A percentile compares a stretch with the other conserved stretches of the same genome.
Conservation (phyloP, 2,113 vertebrate species). For the Dicaeum eximium region DNA sequence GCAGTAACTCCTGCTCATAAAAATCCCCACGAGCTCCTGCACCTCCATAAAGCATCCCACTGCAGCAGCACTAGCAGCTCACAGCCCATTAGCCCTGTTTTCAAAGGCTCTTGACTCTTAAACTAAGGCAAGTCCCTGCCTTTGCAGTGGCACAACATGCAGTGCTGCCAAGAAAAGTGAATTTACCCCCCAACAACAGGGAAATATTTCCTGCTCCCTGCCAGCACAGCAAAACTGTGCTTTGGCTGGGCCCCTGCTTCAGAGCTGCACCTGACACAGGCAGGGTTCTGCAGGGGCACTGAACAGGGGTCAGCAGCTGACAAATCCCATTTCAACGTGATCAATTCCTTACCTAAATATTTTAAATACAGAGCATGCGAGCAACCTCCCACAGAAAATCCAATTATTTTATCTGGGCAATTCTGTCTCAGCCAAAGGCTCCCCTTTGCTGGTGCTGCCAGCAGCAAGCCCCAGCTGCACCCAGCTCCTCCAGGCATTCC, state of each 20-base stretch:
- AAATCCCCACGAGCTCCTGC: not conserved
- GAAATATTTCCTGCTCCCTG: not conserved
- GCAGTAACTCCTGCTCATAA: not conserved
- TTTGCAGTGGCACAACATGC: not conserved
- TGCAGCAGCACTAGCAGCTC: not conserved
- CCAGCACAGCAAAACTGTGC: not conserved
- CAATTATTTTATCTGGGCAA: not conserved
- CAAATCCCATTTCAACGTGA: rapidly evolving
- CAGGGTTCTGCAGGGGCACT: not conserved
- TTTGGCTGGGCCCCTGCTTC: not conserved
- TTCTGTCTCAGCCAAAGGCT: not conserved
- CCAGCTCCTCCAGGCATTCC: not conserved
- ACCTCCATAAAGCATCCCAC: not conserved
- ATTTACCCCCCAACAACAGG: not conserved
- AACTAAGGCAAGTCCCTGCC: not conserved
- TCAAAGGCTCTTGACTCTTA: not conserved
- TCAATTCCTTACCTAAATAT: not conserved
- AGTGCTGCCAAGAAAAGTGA: not conserved
- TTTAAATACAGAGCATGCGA: rapidly evolving
- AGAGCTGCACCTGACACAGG: not conserved
- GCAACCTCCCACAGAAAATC: not conserved
- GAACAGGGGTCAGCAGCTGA: not conserved
- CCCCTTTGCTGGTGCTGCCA: not conserved
- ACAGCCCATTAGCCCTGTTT: not conserved
- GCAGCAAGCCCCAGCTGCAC: not conserved